phyloP scores from a whole-genome alignment of 2,797 vertebrate species.

The Avahi laniger region DNA sequence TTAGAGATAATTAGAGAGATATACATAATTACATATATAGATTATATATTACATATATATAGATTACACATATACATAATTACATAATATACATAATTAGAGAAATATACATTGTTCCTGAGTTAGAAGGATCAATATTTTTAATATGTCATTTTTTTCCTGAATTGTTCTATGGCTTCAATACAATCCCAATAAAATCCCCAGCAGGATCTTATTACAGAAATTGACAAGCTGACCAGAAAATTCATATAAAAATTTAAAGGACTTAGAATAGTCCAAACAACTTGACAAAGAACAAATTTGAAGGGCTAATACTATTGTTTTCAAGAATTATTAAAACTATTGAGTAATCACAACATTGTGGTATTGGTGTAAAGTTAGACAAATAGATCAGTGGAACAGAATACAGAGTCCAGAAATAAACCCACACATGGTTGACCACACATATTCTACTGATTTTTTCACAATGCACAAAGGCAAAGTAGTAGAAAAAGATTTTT shows the following conservation, averaged over 20 bases:
- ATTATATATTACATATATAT: no score
- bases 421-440: neutral
- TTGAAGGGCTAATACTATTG: neutral
- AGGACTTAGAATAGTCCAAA: neutral
- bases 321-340: slow-evolving; percentile 1
- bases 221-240: neutral
- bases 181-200: neutral
- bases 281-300: neutral
- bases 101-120: neutral
- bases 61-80: no score
- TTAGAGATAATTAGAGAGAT: neutral
- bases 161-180: neutral
- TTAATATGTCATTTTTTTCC: neutral
- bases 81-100: neutral
- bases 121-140: neutral
- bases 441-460: neutral
- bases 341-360: neutral
- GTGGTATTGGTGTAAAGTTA: neutral
- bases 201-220: neutral
- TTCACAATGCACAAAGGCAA: neutral
- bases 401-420: neutral
- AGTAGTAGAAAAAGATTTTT: neutral
- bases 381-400: neutral
- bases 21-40: neutral
- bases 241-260: neutral